phyloP scores from a whole-genome alignment of 2,888 invertebrate species.

The Automeris io region DNA sequence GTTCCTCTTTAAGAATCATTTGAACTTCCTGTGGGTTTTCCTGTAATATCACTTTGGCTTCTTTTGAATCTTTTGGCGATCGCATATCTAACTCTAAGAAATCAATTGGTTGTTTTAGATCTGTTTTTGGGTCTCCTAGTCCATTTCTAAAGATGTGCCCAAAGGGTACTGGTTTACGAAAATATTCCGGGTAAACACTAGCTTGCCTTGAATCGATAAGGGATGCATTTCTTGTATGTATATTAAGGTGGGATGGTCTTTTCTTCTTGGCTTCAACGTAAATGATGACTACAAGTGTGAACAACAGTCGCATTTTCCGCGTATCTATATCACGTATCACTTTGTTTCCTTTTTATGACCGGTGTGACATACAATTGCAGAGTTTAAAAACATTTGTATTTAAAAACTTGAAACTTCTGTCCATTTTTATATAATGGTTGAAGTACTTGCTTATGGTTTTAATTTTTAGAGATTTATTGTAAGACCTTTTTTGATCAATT shows the following conservation, averaged over 20 bases:
- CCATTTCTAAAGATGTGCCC: conserved; percentile 38
- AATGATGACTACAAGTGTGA: conserved; percentile 19
- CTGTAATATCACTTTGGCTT: conserved; percentile 14
- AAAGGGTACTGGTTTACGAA: conserved; percentile 29
- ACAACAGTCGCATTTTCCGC: conserved; percentile 26
- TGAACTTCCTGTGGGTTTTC: conserved; percentile 4
- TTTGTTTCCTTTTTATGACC: conserved; percentile 13
- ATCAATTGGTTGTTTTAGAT: conserved; percentile 26
- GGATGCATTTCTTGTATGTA: conserved; percentile 1
- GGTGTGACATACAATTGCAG: conserved; percentile 7
- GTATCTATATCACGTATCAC: neutral
- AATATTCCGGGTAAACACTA: conserved; percentile 10
- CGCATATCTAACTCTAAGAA: conserved; percentile 21
- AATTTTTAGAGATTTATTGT: too few species aligned
- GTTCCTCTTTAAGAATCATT: neutral
- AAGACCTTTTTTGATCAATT: too few species aligned
- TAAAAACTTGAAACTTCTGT: neutral
- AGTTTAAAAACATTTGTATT: conserved; percentile 11
- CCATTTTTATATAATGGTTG: neutral
- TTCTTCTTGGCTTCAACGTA: conserved; percentile 16
- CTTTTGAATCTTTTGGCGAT: conserved; percentile 12
- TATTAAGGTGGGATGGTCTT: neutral
- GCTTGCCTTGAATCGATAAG: neutral
- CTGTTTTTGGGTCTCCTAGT: conserved; percentile 21
- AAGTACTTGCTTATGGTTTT: too few species aligned